Percentiles rank a stretch among this genome's conserved stretches.
phyloP scores from a whole-genome alignment of 2,113 vertebrate species.

The Clarias gariepinus region DNA sequence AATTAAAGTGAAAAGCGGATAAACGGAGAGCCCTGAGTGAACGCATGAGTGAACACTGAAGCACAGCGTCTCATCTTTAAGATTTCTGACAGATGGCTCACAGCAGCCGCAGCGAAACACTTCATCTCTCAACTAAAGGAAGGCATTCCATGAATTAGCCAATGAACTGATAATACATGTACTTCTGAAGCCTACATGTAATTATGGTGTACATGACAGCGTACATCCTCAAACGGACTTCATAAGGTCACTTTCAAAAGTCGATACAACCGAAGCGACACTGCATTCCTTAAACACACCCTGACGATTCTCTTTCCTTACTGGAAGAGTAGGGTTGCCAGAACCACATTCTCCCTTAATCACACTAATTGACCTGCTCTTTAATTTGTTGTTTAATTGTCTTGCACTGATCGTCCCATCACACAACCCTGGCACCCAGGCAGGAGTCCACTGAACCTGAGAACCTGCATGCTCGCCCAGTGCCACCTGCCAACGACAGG shows the following conservation, averaged over 20 bases:
- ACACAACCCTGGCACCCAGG: conserved; percentile 25
- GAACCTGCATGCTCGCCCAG: conserved; percentile 36
- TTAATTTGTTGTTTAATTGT: conserved; percentile 45
- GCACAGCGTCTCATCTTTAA: conserved; percentile 25
- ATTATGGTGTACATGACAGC: not conserved
- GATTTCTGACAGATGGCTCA: conserved; percentile 40
- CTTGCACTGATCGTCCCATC: conserved; percentile 38
- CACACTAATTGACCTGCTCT: conserved; percentile 36
- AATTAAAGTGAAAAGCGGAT: conserved; percentile 9
- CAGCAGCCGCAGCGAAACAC: conserved; percentile 27
- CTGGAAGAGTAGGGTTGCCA: not conserved
- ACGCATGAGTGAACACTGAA: conserved; percentile 14
- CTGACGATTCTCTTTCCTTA: not conserved
- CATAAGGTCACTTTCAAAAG: not conserved
- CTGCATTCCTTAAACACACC: not conserved
- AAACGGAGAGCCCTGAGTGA: not conserved
- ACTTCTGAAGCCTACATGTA: not conserved
- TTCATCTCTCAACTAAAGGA: conserved; percentile 26
- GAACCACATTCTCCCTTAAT: conserved; percentile 26
- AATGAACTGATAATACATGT: not conserved
- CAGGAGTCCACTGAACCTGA: conserved; percentile 37
- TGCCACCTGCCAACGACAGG: conserved; percentile 45
- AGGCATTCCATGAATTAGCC: not conserved
- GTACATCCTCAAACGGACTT: not conserved
- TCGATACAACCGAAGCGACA: too few relatives aligned